Evolutionary conservation across 2,113 vertebrate genomes (phyloP), one percentile per base, ranked within the genome.

Genomic region (Takifugu bimaculatus): DNA sequence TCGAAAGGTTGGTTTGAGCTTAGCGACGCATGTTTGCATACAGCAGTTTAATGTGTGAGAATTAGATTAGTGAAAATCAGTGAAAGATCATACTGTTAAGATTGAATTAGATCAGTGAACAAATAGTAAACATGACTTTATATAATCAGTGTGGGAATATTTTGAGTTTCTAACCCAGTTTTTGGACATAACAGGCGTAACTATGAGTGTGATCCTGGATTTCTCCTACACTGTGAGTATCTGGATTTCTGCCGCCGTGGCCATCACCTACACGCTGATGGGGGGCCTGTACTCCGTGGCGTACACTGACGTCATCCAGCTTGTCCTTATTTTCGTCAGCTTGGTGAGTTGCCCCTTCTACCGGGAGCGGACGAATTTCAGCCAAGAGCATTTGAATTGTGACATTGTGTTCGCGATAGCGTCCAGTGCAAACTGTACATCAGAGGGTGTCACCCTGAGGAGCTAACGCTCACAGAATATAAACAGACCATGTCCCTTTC

Each of bases 201-300:
- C 88, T 2, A 87, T 88, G 77, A 86, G 84, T 26, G 84, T 88
- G 54, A 87, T 90, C 60, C 70, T 90, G 69, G 86, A 87, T 7
- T 13, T 90, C 51, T 65, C 86, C 27, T 87, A 83, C 65, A 75
- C 71, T 5, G 60, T 83, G 26, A 85, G 85, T 63, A 85, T 90
- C 78, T 84, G 83, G 76, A 85, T 90, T 50, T 89, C 87, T 10
- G 85, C 88, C 0, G 78, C 77, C 0, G 83, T 90, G 50, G 86
- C 85, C 62, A 87, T 90, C 66, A 75, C 74, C 51, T 90, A 90
- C 77, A 90, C 88, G 0, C 79, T 90, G 58, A 44, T 90, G 63
- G 88, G 88, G 6, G 88, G 88, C 0, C 80, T 90, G 44, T 90
- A 88, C 77, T 90, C 88, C 5, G 88, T 90, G 64, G 88, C 85